A percentile compares a stretch with the other conserved stretches of the same genome.
Evolutionary conservation across 2,113 vertebrate genomes (phyloP).

Genomic region (Trichechus manatus): DNA sequence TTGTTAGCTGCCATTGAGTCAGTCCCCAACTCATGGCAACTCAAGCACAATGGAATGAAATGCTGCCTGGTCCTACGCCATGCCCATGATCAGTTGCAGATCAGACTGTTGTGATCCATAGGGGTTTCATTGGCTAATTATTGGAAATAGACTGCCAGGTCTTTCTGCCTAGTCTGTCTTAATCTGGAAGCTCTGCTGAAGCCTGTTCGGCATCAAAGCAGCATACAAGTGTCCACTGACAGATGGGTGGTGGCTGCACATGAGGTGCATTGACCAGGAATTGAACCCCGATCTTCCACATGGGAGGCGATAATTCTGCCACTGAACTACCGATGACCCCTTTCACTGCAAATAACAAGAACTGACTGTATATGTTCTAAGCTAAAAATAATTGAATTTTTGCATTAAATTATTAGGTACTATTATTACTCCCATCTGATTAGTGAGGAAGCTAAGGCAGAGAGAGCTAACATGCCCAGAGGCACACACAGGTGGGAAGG

Average conservation of each 20-base stretch:
- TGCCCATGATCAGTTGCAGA: not conserved
- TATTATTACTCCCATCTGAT: fast-evolving
- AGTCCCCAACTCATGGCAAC: not conserved
- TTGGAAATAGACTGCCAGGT: not conserved
- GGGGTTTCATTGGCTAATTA: not conserved
- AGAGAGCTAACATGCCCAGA: fast-evolving
- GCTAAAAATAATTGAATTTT: not conserved
- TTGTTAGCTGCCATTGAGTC: not conserved
- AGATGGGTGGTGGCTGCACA: not conserved
- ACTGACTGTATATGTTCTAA: not conserved
- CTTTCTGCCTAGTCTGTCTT: not conserved
- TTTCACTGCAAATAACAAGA: not conserved
- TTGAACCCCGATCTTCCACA: not conserved
- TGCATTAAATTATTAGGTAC: fast-evolving
- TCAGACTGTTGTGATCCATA: not conserved
- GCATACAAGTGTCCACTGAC: not conserved
- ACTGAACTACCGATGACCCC: not conserved
- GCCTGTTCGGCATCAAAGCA: not conserved
- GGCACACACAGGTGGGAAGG: fast-evolving
- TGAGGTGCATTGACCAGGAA: no score
- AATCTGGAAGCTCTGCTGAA: not conserved
- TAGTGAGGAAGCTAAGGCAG: not conserved
- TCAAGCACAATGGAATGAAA: not conserved
- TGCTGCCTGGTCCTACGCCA: not conserved
- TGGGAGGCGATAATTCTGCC: not conserved